These are phyloP conservation scores for Halcyon badia DNA, from an alignment of 2,797 vertebrate species.

Conservation along the genomic window DNA sequence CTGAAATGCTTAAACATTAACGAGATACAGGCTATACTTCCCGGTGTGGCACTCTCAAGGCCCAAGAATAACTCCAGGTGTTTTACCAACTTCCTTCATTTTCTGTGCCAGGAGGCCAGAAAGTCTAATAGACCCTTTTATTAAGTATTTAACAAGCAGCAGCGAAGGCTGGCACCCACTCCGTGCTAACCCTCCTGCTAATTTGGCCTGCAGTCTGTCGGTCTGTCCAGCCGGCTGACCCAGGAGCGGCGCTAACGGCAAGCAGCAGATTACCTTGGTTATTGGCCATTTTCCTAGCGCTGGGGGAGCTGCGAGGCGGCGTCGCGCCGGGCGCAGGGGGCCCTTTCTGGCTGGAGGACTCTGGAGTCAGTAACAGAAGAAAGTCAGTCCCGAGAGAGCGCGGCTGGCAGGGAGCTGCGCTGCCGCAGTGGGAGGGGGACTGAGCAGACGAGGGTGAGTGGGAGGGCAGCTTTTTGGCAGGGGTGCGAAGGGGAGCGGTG, in stretches of 20 bases:
- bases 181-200: slow-evolving; percentile 2
- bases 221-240: neutral
- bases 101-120: neutral
- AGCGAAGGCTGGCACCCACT: neutral
- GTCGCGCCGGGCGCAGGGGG: slow-evolving; percentile 59
- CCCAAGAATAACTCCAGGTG: slow-evolving; percentile 51
- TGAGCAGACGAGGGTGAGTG: slow-evolving; percentile 22
- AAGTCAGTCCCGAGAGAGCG: slow-evolving; percentile 59
- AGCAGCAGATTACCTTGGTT: slow-evolving; percentile 69
- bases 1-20: slow-evolving; percentile 55
- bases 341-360: slow-evolving; percentile 76
- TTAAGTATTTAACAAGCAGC: neutral
- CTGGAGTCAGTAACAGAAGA: slow-evolving; percentile 76
- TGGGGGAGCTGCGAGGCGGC: slow-evolving; percentile 77
- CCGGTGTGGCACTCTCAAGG: slow-evolving; percentile 20
- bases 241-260: neutral
- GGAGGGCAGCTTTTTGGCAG: slow-evolving; percentile 42
- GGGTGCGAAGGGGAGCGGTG: neutral
- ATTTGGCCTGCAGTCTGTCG: neutral
- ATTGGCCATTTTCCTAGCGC: slow-evolving; percentile 76
- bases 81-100: slow-evolving; percentile 43
- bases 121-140: neutral
- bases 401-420: slow-evolving; percentile 8
- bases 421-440: slow-evolving; percentile 46
- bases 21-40: neutral